Conservation (phyloP, 2,888 invertebrate genomes). For the Liposcelis brunnea region DNA sequence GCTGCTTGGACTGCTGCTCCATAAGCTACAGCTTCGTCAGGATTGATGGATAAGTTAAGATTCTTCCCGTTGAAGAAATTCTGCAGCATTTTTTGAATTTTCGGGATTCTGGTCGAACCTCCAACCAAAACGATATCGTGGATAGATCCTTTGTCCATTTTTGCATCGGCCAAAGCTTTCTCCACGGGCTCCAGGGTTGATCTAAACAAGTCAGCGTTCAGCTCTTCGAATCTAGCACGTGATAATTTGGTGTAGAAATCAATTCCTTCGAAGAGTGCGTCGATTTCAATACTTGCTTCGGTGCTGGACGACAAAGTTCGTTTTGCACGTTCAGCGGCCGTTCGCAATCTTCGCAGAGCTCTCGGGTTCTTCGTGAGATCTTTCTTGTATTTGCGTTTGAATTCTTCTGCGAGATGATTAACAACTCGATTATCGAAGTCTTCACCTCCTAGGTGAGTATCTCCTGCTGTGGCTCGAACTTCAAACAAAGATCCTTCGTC, state of each 20-base stretch:
- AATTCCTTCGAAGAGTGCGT: conserved; percentile 21
- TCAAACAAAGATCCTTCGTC: too few species aligned
- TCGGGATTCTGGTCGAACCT: conserved; percentile 27
- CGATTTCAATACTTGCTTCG: conserved; percentile 22
- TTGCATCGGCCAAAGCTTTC: conserved; percentile 28
- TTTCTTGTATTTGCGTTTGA: too few species aligned
- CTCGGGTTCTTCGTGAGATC: too few species aligned
- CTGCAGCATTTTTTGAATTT: conserved; percentile 23
- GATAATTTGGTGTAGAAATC: conserved; percentile 22
- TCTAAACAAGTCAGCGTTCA: conserved; percentile 20
- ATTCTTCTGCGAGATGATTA: too few species aligned
- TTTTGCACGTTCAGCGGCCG: conserved; percentile 24
- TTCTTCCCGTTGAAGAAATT: conserved; percentile 25
- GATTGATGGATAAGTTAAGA: conserved; percentile 74
- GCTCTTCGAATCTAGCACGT: conserved; percentile 22
- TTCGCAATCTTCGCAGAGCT: conserved; percentile 21
- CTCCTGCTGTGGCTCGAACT: too few species aligned
- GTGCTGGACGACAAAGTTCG: conserved; percentile 22
- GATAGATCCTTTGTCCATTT: conserved; percentile 29
- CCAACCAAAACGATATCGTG: too few species aligned
- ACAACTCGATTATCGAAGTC: too few species aligned
- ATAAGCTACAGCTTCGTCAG: conserved; percentile 52
- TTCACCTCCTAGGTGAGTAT: too few species aligned
- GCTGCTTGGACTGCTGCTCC: conserved; percentile 87
- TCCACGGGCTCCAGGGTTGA: conserved; percentile 27